Conservation (phyloP, 1,140 invertebrate genomes). For the Eriosoma lanigerum region DNA sequence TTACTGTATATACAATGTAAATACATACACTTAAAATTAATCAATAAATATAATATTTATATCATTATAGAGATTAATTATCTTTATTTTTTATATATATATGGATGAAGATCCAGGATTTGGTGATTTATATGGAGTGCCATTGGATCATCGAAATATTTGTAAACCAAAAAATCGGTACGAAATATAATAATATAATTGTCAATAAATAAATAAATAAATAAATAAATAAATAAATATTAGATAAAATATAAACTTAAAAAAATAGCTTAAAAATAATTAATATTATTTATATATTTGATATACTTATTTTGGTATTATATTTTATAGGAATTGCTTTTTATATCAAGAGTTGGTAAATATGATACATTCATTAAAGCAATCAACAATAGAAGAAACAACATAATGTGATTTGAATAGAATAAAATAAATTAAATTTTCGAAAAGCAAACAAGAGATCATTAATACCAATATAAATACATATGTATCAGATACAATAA, state of each 20-base stretch:
- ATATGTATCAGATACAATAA: neutral
- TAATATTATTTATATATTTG: constrained; percentile 1
- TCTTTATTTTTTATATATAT: too few species aligned
- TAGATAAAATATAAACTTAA: neutral
- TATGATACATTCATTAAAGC: constrained; percentile 53
- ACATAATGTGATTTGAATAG: neutral
- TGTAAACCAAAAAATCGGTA: constrained; percentile 67
- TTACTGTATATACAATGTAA: too few species aligned
- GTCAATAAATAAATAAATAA: neutral
- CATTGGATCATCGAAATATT: constrained; percentile 70
- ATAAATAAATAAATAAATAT: neutral
- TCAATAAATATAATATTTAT: too few species aligned
- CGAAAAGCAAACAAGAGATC: constrained; percentile 1
- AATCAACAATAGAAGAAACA: constrained; percentile 9
- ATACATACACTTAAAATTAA: too few species aligned
- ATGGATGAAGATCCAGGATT: constrained; percentile 66
- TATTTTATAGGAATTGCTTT: constrained; percentile 63
- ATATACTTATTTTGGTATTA: constrained; percentile 7
- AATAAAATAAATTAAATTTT: neutral
- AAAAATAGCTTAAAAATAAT: neutral
- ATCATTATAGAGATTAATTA: too few species aligned
- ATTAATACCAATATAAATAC: neutral
- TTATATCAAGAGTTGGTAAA: constrained; percentile 64
- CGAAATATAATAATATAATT: constrained; percentile 7
- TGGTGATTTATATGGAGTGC: constrained; percentile 67